A percentile compares a stretch with the other conserved stretches of the same genome.
phyloP scores from a whole-genome alignment of 2,113 vertebrate genomes.

The Ceuthmochares aereus region DNA sequence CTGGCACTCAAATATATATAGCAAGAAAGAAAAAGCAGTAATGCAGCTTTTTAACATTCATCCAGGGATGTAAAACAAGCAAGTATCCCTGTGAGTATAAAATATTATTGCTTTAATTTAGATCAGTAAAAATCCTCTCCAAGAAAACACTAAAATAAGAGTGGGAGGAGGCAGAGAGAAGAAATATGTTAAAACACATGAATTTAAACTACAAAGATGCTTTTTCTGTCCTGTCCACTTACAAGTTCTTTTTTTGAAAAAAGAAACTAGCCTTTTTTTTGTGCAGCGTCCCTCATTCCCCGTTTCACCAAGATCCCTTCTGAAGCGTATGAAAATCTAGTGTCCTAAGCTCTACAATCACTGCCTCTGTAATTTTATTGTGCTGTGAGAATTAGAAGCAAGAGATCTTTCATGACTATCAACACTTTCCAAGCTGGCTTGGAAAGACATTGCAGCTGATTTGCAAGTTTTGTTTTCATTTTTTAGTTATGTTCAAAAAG shows the following conservation, averaged over 20 bases:
- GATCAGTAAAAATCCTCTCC: constrained; percentile 2
- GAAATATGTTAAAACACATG: neutral
- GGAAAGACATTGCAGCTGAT: neutral
- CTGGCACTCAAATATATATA: neutral
- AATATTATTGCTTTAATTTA: constrained; percentile 44
- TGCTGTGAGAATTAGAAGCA: neutral
- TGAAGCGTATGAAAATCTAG: neutral
- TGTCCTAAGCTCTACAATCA: neutral
- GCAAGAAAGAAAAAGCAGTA: neutral
- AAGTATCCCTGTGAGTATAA: constrained; percentile 12
- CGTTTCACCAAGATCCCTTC: neutral
- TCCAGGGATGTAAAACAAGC: constrained; percentile 22
- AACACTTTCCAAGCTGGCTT: neutral
- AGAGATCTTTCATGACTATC: neutral
- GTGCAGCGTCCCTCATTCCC: neutral
- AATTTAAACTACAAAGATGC: neutral
- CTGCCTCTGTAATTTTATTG: neutral
- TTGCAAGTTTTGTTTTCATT: neutral
- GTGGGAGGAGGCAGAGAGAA: neutral
- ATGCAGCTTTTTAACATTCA: constrained; percentile 25
- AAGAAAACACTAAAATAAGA: neutral
- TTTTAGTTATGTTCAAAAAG: neutral
- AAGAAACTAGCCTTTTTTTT: neutral
- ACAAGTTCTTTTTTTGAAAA: neutral
- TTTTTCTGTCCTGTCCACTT: neutral